phyloP scores from a whole-genome alignment of 2,113 vertebrate genomes.

The Clarias magur region DNA sequence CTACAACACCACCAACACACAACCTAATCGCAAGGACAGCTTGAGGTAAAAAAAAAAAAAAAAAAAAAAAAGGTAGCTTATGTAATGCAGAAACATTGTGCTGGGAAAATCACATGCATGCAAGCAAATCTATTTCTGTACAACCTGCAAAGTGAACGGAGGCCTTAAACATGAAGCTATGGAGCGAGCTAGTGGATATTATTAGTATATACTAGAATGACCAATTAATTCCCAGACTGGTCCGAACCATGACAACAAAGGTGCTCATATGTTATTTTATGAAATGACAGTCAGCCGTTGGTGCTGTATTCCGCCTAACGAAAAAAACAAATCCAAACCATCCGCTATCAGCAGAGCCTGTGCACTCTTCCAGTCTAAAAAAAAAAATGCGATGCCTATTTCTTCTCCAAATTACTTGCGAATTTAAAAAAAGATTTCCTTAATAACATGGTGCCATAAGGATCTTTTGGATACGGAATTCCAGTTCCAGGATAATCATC shows the following conservation, averaged over 20 bases:
- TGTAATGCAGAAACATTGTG: slow-evolving; percentile 2
- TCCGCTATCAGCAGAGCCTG: slow-evolving; percentile 1
- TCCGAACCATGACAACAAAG: neutral
- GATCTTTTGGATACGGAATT: neutral
- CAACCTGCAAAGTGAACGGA: neutral
- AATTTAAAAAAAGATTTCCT: slow-evolving; percentile 1
- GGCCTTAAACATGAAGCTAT: slow-evolving; percentile 2
- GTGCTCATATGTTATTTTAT: neutral
- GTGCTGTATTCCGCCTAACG: neutral
- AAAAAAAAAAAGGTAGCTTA: neutral
- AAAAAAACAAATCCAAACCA: slow-evolving; percentile 36
- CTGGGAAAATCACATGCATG: neutral
- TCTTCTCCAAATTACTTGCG: neutral
- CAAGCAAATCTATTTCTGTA: neutral
- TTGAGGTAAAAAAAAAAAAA: neutral
- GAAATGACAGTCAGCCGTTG: slow-evolving; percentile 16
- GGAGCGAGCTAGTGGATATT: neutral
- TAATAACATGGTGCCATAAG: neutral
- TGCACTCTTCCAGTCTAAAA: slow-evolving; percentile 14
- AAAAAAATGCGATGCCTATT: neutral
- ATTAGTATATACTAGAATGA: neutral
- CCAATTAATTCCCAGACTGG: neutral
- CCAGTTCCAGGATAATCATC: slow-evolving; percentile 8
- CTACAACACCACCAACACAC: slow-evolving; percentile 23
- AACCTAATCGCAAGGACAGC: slow-evolving; percentile 18